Evolutionary conservation across 2,888 invertebrate species (phyloP).

Genomic region (Perithous albicinctus): DNA sequence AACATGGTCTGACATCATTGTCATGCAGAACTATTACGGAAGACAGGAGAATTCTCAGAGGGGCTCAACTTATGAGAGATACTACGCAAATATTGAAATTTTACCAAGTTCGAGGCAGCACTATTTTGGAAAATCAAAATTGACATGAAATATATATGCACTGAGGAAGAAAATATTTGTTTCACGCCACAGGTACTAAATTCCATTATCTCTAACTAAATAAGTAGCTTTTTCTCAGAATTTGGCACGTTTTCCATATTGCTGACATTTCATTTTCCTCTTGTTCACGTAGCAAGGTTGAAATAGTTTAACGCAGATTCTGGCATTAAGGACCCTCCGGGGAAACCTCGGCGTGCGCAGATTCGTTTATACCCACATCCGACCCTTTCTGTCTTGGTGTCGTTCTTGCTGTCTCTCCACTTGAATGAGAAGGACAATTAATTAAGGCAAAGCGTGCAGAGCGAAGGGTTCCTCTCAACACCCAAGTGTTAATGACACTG

Average conservation of each 20-base stretch:
- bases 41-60: not conserved
- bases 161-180: too few species aligned
- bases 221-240: too few species aligned
- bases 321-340: not conserved
- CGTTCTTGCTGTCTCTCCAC: conserved; percentile 2
- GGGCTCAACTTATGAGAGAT: not conserved
- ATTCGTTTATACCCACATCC: not conserved
- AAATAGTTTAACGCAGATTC: not conserved
- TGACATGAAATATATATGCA: not conserved
- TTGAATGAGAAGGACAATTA: conserved; percentile 39
- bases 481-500: conserved; percentile 10
- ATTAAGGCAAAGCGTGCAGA: not conserved
- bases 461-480: not conserved
- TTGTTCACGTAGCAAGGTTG: not conserved
- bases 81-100: not conserved
- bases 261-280: not conserved
- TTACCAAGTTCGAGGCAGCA: not conserved
- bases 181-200: too few species aligned
- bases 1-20: not conserved
- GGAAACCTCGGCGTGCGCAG: not conserved
- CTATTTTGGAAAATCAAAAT: not conserved
- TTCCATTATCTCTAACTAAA: too few species aligned
- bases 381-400: not conserved
- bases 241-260: not conserved
- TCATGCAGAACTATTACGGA: not conserved